Evolutionary conservation across 2,888 invertebrate species (phyloP).

Genomic region (Cabera pusaria): DNA sequence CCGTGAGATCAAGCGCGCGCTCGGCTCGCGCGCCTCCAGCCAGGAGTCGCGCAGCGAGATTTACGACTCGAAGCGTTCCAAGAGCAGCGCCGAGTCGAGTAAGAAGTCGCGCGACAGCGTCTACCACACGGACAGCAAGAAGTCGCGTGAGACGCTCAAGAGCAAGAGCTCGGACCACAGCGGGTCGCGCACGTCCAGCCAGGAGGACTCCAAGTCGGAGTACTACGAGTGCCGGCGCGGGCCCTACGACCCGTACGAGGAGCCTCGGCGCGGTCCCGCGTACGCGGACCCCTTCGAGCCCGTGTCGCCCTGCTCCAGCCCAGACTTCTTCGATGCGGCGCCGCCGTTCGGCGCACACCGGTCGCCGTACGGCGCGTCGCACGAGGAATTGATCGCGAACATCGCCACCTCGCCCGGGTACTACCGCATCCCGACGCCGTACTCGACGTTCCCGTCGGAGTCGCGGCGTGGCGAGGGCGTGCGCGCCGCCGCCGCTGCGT

Average conservation of each 20-base stretch:
- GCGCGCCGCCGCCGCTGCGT: slow-evolving; percentile 88
- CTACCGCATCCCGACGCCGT: slow-evolving; percentile 84
- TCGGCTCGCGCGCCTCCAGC: slow-evolving; percentile 87
- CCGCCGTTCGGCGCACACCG: slow-evolving; percentile 72
- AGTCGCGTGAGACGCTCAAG: slow-evolving; percentile 85
- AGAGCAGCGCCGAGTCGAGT: slow-evolving; percentile 85
- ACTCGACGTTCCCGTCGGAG: slow-evolving; percentile 85
- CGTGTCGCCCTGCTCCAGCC: slow-evolving; percentile 85
- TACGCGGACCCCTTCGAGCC: slow-evolving; percentile 73
- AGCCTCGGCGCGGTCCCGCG: slow-evolving; percentile 63
- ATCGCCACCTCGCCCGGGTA: slow-evolving; percentile 68
- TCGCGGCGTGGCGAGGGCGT: slow-evolving; percentile 83
- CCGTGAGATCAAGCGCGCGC: slow-evolving; percentile 85
- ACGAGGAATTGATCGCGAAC: slow-evolving; percentile 84
- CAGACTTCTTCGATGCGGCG: slow-evolving; percentile 84
- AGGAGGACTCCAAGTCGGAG: slow-evolving; percentile 89
- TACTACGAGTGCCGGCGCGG: slow-evolving; percentile 86
- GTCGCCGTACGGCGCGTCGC: slow-evolving; percentile 77
- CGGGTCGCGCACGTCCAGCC: slow-evolving; percentile 86
- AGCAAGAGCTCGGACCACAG: slow-evolving; percentile 85
- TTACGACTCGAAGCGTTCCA: slow-evolving; percentile 86
- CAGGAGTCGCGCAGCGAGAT: slow-evolving; percentile 88
- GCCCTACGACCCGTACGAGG: slow-evolving; percentile 67
- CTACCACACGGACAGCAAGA: slow-evolving; percentile 86
- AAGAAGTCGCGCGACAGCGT: slow-evolving; percentile 86